Evolutionary conservation across 2,888 invertebrate genomes (phyloP), one percentile per base, ranked within the genome.

Genomic region (Germaria angustata): DNA sequence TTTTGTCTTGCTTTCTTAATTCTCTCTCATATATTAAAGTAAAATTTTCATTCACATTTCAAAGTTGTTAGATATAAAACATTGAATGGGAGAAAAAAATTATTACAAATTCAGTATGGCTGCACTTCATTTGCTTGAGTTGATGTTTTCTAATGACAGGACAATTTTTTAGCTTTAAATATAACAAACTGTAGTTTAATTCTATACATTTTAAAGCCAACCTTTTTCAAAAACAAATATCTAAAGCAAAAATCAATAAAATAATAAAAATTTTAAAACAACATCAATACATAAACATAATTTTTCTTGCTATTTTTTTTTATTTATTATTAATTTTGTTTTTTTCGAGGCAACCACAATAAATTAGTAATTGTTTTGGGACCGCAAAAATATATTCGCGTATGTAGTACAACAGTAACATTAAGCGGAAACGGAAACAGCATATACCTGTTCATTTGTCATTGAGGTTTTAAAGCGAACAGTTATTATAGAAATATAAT

Each of bases 371-470:
- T 82, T 82, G 71, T 79, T 82, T 82, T 71, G 61, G 46, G 55
- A 20, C 36, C 71, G 63, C 46, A 68, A 36, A 17, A 39, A 39
- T 24, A 36, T 28, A 28, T 28, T 3, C n/a, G n/a, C 15, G 15
- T 11, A 2, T 9, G 9, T 17, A 6, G 41, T 41, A 34, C 28
- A 34, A 15, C 20, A 57, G 17, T 20, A 44, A 71, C 9, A 53
- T 72, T 46, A 36, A 71, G 46, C 51, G 84, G 81, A 84, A 84
- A 75, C 80, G 84, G 84, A 85, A 78, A 84, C 80, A 68, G 53
- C 72, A 72, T 66, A 72, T 82, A 57, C 65, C 73, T 78, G 80
- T 46, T 17, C 75, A 84, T 84, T 81, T 84, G 80, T 82, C 81
- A 82, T 46, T 82, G 84, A 46, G 84, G 81, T 80, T 80, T 68